Conservation (phyloP, 2,113 vertebrate genomes). For the Columba livia region DNA sequence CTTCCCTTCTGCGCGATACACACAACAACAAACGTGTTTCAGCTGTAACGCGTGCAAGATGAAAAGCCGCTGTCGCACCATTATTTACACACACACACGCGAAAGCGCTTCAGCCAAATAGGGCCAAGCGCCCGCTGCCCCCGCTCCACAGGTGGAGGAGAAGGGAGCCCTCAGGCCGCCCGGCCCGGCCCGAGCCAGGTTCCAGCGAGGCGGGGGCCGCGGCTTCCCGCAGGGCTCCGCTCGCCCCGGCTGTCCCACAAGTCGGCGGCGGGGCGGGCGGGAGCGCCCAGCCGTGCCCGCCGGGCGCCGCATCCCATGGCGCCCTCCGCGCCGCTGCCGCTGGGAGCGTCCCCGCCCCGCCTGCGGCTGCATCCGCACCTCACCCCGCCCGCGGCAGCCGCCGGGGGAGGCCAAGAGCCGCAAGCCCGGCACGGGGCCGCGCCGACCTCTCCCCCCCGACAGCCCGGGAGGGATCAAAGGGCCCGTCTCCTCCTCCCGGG, state of each 20-base stretch:
- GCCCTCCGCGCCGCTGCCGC: background rate
- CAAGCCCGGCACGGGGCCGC: background rate
- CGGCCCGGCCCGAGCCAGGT: accelerated
- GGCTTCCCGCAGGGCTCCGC: background rate
- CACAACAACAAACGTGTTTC: accelerated
- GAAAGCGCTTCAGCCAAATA: accelerated
- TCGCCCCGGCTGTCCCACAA: background rate
- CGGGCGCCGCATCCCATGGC: background rate
- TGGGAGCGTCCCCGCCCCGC: background rate
- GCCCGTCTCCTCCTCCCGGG: background rate
- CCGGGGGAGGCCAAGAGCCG: background rate
- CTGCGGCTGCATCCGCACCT: background rate
- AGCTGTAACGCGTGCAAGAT: accelerated
- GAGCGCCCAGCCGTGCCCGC: background rate
- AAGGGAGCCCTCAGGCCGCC: background rate
- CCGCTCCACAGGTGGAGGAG: background rate
- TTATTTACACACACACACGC: accelerated
- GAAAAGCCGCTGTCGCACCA: accelerated
- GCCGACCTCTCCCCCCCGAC: background rate
- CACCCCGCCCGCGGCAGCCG: background rate
- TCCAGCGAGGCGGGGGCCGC: background rate
- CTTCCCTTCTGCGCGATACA: background rate
- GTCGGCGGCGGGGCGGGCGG: background rate
- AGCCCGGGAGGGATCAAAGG: background rate
- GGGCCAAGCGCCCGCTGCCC: background rate